Evolutionary conservation across 2,888 invertebrate species (phyloP).

Genomic region (Stratiomys singularior): DNA sequence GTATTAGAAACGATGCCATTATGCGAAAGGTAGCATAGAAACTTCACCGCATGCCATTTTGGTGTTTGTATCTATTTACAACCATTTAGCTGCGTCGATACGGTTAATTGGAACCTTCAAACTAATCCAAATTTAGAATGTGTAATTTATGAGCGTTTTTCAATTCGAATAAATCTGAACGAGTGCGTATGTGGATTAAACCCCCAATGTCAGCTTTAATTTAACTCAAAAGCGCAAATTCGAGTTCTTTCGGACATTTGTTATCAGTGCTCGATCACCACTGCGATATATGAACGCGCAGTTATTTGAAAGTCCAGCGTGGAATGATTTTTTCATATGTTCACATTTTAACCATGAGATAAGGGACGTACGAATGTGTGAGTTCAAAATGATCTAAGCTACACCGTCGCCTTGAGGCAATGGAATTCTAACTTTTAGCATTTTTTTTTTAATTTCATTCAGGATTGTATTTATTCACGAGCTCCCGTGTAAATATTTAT

Average conservation of each 20-base stretch:
- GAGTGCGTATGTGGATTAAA: no score
- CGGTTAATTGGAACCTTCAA: no score
- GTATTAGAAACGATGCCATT: no score
- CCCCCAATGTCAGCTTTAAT: no score
- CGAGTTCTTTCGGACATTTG: constrained; percentile 7
- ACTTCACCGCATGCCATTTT: no score
- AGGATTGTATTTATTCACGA: constrained; percentile 17
- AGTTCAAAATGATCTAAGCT: not conserved
- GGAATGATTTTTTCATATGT: not conserved
- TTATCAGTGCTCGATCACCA: not conserved
- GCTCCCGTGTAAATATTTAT: constrained; percentile 36
- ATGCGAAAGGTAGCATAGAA: no score
- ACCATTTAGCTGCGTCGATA: no score
- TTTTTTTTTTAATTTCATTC: no score
- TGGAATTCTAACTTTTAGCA: not conserved
- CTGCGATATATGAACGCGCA: constrained; percentile 9
- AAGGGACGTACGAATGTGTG: not conserved
- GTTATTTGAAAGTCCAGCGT: not conserved
- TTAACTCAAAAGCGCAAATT: not conserved
- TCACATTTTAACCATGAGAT: not conserved
- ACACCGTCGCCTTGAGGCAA: not conserved
- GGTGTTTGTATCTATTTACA: no score
- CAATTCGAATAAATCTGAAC: no score
- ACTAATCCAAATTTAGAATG: no score
- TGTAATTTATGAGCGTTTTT: no score